Base-by-base conservation (phyloP, 2,113 vertebrate genomes). In the Chaetura pelagica region DNA sequence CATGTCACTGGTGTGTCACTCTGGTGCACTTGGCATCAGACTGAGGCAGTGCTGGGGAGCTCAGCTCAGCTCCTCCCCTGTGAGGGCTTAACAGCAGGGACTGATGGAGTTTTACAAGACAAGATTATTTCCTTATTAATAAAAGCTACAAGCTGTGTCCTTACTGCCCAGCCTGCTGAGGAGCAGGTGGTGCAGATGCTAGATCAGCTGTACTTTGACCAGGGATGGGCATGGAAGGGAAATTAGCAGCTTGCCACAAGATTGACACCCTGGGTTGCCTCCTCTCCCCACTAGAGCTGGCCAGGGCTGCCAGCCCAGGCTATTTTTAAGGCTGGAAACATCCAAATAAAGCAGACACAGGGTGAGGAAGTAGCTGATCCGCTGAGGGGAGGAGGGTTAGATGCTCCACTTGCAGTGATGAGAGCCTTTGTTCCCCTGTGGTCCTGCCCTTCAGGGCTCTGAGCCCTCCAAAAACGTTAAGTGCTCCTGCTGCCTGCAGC, bases 241-340 rank as follows among this genome's bases (percentile, higher is more conserved):
- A 83, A 66, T 69, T 78, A 29, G 3, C 27, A 10, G 63, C 40
- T 88, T 81, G 26, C 0, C 89, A 55, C 32, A 69, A 71, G 80
- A 87, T 74, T 3, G 42, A 29, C 20, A 8, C 42, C 64, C 49
- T 0, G 0, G 46, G 51, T 69, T 40, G 24, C 34, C 67, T 79
- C 83, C 48, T 67, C 16, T 59, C 71, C 71, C 4, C 0, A 17
- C 20, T 1, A 1, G 10, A 59, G 66, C 3, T 3, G 1, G 55
- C 72, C 11, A 6, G 27, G 23, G 22, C 71, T 52, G 85, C 71
- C 75, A 57, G 44, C 40, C 59, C 2, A 2, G 42, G 85, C 90
- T 95, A 40, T 94, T 96, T 94, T 94, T 90, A 35, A 58, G 59
- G 32, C 40, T 95, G 92, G 92, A 88, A 88, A 67, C 42, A 51